Evolutionary conservation across 1,140 invertebrate genomes (phyloP).

Genomic region (Trinorchestia longiramus): DNA sequence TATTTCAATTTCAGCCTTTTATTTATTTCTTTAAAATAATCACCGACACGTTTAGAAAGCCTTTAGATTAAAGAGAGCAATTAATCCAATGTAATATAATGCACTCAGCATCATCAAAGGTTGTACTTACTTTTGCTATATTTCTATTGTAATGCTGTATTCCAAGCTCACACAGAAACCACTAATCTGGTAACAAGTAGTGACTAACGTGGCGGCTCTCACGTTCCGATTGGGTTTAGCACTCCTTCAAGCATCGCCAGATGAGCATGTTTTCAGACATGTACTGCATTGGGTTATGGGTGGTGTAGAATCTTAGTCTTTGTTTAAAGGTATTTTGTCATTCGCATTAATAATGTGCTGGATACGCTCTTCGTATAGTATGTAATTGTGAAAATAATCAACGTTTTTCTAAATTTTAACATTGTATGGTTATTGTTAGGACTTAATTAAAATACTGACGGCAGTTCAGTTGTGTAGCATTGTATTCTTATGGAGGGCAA

Average conservation of each 20-base stretch:
- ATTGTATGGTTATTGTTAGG: not conserved
- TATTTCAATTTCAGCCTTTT: not conserved
- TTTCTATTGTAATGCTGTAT: not conserved
- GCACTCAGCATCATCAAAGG: not conserved
- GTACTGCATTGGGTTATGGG: not conserved
- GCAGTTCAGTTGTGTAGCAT: not conserved
- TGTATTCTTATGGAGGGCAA: not conserved
- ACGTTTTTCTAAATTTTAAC: not conserved
- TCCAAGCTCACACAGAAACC: not conserved
- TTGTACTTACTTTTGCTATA: not conserved
- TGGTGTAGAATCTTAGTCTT: not conserved
- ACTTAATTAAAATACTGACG: not conserved
- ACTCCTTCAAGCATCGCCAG: not conserved
- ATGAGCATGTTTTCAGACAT: not conserved
- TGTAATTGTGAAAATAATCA: not conserved
- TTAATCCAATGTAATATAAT: not conserved
- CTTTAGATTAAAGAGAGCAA: not conserved
- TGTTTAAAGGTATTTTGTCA: not conserved
- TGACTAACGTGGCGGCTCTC: not conserved
- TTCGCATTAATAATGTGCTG: not conserved
- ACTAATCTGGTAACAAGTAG: not conserved
- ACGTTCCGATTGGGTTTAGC: not conserved
- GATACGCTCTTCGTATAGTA: not conserved
- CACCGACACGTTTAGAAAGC: not conserved
- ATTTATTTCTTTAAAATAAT: not conserved